Evolutionary conservation across 1,140 invertebrate species (phyloP), one percentile per base, ranked within the genome.

Genomic region (Pomacea maculata): DNA sequence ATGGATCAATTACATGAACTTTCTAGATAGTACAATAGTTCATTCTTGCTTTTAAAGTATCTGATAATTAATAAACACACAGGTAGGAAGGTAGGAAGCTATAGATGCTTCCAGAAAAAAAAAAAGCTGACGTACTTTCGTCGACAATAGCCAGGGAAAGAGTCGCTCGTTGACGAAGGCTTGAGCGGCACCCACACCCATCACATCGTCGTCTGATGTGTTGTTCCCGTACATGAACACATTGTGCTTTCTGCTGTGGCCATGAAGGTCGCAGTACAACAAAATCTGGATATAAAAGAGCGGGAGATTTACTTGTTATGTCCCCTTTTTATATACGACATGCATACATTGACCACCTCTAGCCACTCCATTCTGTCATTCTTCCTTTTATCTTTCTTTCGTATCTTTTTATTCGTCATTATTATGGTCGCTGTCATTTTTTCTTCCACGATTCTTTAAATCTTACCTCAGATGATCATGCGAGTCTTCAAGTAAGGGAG

Each of bases 171-270:
- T 85, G 57, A 91, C 83, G 76, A 90, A 90, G 7, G 86, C 84
- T 67, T 86, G 85, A 14, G 87, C 87, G 78, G 81, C 84, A 68
- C 83, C 85, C 67, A 84, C 72, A 61, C 84, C 83, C 9, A 75
- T 75, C 9, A 34, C 72, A 70, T 83, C 78, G 14, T 86, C 84
- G 17, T 86, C 86, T 11, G 84, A 82, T n/a, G 88, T 88, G 83
- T 89, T 90, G 82, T 89, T 89, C n/a, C 89, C 90, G 74, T 91
- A 92, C 88, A 92, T 91, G 84, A 91, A 92, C 63, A 90, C 88
- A 85, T 91, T 91, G 76, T 89, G 86, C 83, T 91, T 91, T 72
- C 90, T 81, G 80, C 89, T 91, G 82, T 91, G 91, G 19, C 91
- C 91, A 81, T 92, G 91, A 9, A 92, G 83, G 81, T 92, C 91